Percentiles rank a stretch among this genome's conserved stretches.
phyloP scores from a whole-genome alignment of 2,888 invertebrate species.

The Pemphredon lugubris region DNA sequence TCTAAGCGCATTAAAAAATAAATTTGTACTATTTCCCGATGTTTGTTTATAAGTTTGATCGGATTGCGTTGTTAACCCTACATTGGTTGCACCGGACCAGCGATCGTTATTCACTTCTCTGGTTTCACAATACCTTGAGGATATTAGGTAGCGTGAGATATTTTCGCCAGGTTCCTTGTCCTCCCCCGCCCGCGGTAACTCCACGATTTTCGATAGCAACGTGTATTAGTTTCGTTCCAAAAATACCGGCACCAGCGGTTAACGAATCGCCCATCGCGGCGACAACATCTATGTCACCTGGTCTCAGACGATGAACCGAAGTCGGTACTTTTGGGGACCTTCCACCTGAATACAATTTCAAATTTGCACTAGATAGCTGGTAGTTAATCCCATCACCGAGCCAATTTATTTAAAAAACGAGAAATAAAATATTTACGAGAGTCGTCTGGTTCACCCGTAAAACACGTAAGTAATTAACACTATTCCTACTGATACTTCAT shows the following conservation, averaged over 20 bases:
- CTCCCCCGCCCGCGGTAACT: conserved; percentile 81
- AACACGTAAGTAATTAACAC: no score
- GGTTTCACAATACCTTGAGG: conserved; percentile 86
- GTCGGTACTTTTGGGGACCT: conserved; percentile 79
- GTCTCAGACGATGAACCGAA: conserved; percentile 83
- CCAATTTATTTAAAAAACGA: no score
- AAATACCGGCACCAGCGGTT: conserved; percentile 83
- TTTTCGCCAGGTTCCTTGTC: conserved; percentile 87
- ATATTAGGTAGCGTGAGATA: conserved; percentile 88
- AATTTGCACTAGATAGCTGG: background rate
- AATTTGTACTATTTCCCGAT: no score
- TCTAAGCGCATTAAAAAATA: no score
- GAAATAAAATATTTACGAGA: no score
- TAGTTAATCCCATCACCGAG: background rate
- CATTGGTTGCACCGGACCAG: no score
- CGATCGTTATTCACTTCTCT: no score
- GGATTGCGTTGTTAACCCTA: no score
- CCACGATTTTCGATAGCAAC: conserved; percentile 77
- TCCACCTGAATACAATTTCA: conserved; percentile 53
- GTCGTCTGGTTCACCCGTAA: no score
- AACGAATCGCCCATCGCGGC: conserved; percentile 85
- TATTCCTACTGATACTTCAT: no score
- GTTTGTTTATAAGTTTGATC: no score
- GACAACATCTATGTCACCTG: conserved; percentile 85
- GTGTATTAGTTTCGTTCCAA: conserved; percentile 81